Conservation (phyloP, 2,113 vertebrate species). For the Xenus cinereus region DNA sequence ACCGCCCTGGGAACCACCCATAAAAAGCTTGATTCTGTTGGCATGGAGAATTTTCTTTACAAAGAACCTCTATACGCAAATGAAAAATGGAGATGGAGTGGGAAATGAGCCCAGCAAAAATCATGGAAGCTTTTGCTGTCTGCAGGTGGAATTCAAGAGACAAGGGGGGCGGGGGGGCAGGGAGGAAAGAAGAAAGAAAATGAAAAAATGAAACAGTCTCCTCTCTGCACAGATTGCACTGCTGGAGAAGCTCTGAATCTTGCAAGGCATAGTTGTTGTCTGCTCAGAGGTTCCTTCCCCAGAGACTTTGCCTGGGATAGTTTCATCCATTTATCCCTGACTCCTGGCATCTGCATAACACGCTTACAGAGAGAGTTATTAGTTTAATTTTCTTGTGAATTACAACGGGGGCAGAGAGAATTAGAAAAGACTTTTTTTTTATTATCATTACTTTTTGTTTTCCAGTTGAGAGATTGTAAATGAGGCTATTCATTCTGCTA, state of each 20-base stretch:
- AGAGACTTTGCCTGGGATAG: slow-evolving; percentile 12
- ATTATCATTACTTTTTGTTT: slow-evolving; percentile 64
- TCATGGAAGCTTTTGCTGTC: neutral
- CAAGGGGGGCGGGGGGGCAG: neutral
- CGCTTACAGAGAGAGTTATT: slow-evolving; percentile 62
- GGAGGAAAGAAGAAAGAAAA: neutral
- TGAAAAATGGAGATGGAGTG: neutral
- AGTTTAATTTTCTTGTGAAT: slow-evolving; percentile 72
- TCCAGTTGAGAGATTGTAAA: slow-evolving; percentile 65
- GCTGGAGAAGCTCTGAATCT: neutral
- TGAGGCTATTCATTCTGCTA: slow-evolving; percentile 64
- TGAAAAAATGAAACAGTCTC: neutral
- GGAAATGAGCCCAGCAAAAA: slow-evolving; percentile 16
- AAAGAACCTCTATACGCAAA: neutral
- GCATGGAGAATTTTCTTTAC: neutral
- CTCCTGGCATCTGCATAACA: slow-evolving; percentile 42
- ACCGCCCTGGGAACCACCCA: neutral
- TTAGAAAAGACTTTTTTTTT: slow-evolving; percentile 19
- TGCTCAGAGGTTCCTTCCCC: slow-evolving; percentile 19
- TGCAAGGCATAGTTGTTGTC: neutral
- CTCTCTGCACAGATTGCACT: neutral
- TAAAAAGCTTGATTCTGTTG: neutral
- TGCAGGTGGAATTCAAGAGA: neutral
- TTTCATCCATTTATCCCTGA: slow-evolving; percentile 45
- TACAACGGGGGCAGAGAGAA: slow-evolving; percentile 51